phyloP scores from a whole-genome alignment of 2,888 invertebrate genomes.

The Ornithoptera priamus region DNA sequence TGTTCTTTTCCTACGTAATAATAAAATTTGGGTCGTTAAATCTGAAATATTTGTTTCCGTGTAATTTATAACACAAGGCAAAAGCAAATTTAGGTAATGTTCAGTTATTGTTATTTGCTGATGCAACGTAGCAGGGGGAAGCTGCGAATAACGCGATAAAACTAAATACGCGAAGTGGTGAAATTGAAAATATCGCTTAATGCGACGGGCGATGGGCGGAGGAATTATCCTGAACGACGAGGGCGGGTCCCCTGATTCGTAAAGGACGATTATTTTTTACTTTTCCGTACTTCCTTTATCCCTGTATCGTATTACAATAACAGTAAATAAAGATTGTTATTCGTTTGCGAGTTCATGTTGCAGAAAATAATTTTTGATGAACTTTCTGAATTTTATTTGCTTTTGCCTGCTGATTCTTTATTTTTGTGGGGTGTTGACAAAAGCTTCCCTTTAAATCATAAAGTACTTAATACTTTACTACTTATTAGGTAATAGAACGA shows the following conservation, averaged over 20 bases:
- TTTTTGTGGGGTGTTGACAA: background rate
- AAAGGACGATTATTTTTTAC: conserved; percentile 21
- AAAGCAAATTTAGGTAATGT: conserved; percentile 10
- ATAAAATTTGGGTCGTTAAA: too few relatives aligned
- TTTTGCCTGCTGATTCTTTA: background rate
- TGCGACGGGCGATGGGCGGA: conserved; percentile 18
- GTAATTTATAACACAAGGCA: conserved; percentile 3
- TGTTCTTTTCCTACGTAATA: too few relatives aligned
- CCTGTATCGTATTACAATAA: conserved; percentile 18
- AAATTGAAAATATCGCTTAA: conserved; percentile 31
- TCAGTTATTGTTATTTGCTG: conserved; percentile 23
- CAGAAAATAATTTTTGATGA: conserved; percentile 13
- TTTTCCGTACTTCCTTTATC: conserved; percentile 16
- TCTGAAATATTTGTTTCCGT: conserved; percentile 7
- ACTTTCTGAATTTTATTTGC: background rate
- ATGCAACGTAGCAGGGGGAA: conserved; percentile 42
- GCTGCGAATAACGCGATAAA: conserved; percentile 65
- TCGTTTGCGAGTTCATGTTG: conserved; percentile 10
- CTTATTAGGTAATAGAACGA: too few relatives aligned
- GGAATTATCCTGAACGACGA: conserved; percentile 24
- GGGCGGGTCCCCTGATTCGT: conserved; percentile 19
- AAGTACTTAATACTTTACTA: background rate
- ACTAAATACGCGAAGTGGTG: conserved; percentile 36
- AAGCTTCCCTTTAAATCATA: background rate
- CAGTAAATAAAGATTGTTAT: conserved; percentile 20